These are phyloP conservation scores for Papilio polytes DNA, from an alignment of 1,140 invertebrate species.

Conservation along the genomic window DNA sequence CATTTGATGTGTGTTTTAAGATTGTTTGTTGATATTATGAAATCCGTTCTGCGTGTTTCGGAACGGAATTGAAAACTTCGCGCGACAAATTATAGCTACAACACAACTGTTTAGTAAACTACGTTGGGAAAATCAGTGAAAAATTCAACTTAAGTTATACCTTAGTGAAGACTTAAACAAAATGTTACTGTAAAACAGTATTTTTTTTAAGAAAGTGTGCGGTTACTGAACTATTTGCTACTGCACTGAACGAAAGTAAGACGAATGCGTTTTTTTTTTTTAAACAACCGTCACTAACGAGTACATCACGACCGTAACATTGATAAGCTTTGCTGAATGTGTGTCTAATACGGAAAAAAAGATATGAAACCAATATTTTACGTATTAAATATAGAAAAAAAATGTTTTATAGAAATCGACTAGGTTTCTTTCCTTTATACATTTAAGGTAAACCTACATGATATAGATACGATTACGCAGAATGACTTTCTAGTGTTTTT, in stretches of 20 bases:
- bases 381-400: background rate
- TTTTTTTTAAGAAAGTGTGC: background rate
- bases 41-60: constrained; percentile 31
- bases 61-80: constrained; percentile 25
- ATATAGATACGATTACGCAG: no score
- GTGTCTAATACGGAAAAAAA: background rate
- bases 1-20: background rate
- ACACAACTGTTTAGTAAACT: constrained; percentile 19
- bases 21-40: constrained; percentile 32
- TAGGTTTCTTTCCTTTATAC: no score
- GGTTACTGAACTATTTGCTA: constrained; percentile 1
- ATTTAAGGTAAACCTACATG: no score
- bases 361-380: background rate
- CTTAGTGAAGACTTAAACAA: background rate
- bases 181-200: background rate
- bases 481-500: background rate
- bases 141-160: background rate
- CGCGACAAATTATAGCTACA: background rate
- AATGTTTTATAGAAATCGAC: no score
- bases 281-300: constrained; percentile 3
- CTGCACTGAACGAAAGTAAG: constrained; percentile 5
- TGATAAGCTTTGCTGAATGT: constrained; percentile 1
- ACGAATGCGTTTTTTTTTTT: background rate
- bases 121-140: background rate
- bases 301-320: constrained; percentile 10